Evolutionary conservation across 2,113 vertebrate genomes (phyloP).

Genomic region (Ophiodon elongatus): DNA sequence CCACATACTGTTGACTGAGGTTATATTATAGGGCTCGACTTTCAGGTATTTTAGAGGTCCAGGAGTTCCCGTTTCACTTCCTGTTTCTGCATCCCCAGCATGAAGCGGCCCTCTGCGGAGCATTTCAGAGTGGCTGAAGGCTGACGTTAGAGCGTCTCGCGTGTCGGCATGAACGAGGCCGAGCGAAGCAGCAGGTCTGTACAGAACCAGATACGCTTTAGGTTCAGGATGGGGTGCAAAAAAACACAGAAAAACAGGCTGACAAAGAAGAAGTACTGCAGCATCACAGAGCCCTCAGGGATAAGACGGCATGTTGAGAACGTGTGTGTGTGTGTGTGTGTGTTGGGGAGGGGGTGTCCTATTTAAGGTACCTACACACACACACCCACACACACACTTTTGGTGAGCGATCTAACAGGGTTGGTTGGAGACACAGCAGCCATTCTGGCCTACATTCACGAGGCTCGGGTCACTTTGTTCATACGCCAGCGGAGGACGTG

Average conservation of each 20-base stretch:
- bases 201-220: background rate
- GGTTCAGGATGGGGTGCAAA: background rate
- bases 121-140: background rate
- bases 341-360: background rate
- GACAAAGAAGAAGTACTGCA: constrained; percentile 51
- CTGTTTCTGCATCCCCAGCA: background rate
- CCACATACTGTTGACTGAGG: background rate
- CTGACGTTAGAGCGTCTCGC: background rate
- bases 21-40: background rate
- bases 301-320: background rate
- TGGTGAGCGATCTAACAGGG: background rate
- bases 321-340: background rate
- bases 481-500: background rate
- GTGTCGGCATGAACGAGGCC: background rate
- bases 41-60: background rate
- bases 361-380: constrained; percentile 8
- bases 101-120: background rate
- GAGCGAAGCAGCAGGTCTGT: background rate
- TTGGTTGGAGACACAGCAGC: background rate
- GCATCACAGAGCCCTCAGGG: constrained; percentile 34
- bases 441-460: constrained; percentile 25
- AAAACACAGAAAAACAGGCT: background rate
- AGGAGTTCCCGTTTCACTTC: background rate
- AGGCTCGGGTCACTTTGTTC: constrained; percentile 31
- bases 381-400: background rate